A percentile compares a stretch with the other conserved stretches of the same genome.
Conservation (phyloP, 2,888 invertebrate genomes). For the Aelia acuminata region DNA sequence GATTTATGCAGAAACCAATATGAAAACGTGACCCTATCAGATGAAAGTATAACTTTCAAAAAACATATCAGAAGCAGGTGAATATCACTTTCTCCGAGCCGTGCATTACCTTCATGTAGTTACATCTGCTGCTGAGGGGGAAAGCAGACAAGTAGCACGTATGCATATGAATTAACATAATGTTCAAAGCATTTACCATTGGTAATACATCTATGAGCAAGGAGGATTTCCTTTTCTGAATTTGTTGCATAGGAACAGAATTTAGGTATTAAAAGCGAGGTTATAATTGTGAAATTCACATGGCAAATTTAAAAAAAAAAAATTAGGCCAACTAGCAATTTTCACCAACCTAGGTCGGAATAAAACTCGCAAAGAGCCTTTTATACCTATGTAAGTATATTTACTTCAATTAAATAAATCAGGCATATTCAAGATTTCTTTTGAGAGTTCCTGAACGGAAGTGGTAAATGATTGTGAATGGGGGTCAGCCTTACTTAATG, state of each 20-base stretch:
- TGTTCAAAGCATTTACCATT: neutral
- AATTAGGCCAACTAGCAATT: no score
- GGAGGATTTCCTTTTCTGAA: neutral
- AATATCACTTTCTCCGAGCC: neutral
- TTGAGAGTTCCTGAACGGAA: no score
- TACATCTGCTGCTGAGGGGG: neutral
- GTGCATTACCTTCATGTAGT: neutral
- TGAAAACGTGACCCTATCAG: constrained; percentile 3
- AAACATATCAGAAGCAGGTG: neutral
- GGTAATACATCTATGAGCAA: neutral
- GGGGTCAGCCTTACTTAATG: neutral
- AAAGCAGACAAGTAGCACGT: constrained; percentile 11
- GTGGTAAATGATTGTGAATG: neutral
- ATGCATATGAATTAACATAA: constrained; percentile 2
- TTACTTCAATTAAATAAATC: no score
- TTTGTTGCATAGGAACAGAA: no score
- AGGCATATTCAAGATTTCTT: neutral
- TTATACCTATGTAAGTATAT: no score
- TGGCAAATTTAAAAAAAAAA: no score
- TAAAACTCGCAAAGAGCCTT: no score
- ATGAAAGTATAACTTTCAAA: constrained; percentile 24
- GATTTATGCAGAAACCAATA: constrained; percentile 27
- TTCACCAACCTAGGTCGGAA: no score
- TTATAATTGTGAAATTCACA: no score
- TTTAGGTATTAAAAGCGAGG: no score